These are phyloP conservation scores for Tragelaphus buxtoni DNA, from an alignment of 2,113 vertebrate genomes.

Conservation along the genomic window DNA sequence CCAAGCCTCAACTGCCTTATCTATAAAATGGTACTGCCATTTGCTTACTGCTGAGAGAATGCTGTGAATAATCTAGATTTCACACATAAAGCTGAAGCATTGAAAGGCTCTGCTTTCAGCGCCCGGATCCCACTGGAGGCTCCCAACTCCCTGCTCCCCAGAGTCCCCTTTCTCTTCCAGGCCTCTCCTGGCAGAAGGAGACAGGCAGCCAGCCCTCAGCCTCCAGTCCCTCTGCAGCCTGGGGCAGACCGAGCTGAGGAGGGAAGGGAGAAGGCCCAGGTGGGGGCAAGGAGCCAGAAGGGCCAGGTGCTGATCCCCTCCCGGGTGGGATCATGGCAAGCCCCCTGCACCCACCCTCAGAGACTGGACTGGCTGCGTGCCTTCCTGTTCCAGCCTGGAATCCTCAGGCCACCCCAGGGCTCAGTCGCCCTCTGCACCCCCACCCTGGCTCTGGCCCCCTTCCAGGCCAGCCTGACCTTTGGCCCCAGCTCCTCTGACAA, in stretches of 20 bases:
- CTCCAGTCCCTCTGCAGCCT: background rate
- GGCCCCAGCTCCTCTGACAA: background rate
- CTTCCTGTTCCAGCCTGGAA: background rate
- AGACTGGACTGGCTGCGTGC: background rate
- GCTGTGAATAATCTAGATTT: background rate
- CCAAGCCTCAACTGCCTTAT: background rate
- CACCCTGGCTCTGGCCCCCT: background rate
- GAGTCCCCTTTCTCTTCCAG: background rate
- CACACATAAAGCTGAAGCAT: background rate
- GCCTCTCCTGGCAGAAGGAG: background rate
- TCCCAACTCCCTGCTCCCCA: background rate
- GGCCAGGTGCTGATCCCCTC: background rate
- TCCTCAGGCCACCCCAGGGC: background rate
- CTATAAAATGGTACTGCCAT: background rate
- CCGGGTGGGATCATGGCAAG: background rate
- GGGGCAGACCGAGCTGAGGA: background rate
- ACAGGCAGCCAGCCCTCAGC: background rate
- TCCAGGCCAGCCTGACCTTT: constrained; percentile 33
- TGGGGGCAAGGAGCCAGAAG: background rate
- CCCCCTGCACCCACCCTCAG: fast-evolving
- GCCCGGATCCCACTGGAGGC: too few relatives aligned
- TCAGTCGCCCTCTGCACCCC: background rate
- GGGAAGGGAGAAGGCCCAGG: constrained; percentile 52
- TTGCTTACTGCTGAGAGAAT: background rate
- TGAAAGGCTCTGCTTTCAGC: background rate